Evolutionary conservation across 2,888 invertebrate species (phyloP).

Genomic region (Hemicrepidius hirtus): DNA sequence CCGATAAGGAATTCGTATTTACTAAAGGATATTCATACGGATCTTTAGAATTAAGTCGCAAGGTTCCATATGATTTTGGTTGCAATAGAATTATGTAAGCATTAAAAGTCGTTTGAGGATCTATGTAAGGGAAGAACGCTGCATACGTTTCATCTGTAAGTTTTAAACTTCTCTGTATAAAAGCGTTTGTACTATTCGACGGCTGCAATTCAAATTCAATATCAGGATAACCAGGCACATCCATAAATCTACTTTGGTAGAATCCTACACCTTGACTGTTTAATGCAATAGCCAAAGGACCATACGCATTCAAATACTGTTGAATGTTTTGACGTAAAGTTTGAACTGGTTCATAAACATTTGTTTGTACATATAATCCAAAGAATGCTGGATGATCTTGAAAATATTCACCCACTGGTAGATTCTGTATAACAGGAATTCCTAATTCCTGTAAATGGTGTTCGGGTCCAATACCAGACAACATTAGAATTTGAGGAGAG

Average conservation of each 20-base stretch:
- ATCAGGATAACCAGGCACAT: constrained; percentile 58
- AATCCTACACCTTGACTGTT: constrained; percentile 57
- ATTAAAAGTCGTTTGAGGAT: constrained; percentile 51
- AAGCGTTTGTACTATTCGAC: constrained; percentile 66
- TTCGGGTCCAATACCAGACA: constrained; percentile 63
- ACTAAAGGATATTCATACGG: constrained; percentile 63
- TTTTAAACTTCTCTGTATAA: constrained; percentile 52
- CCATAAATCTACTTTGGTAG: constrained; percentile 53
- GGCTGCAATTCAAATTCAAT: constrained; percentile 71
- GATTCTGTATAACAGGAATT: constrained; percentile 58
- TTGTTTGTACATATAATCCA: constrained; percentile 76
- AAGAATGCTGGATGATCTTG: constrained; percentile 85
- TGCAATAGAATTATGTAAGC: constrained; percentile 57
- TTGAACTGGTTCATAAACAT: constrained; percentile 43
- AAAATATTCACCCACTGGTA: constrained; percentile 55
- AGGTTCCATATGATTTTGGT: constrained; percentile 61
- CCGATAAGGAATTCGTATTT: constrained; percentile 59
- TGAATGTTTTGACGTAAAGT: constrained; percentile 44
- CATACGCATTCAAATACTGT: constrained; percentile 56
- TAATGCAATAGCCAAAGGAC: constrained; percentile 56
- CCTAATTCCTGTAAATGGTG: constrained; percentile 54
- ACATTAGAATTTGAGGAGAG: constrained; percentile 62
- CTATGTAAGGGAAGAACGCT: constrained; percentile 56
- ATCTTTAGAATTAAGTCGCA: constrained; percentile 59
- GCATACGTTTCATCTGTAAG: constrained; percentile 58